These are phyloP conservation scores for Butorides virescens DNA, from an alignment of 2,113 vertebrate species.

Conservation along the genomic window DNA sequence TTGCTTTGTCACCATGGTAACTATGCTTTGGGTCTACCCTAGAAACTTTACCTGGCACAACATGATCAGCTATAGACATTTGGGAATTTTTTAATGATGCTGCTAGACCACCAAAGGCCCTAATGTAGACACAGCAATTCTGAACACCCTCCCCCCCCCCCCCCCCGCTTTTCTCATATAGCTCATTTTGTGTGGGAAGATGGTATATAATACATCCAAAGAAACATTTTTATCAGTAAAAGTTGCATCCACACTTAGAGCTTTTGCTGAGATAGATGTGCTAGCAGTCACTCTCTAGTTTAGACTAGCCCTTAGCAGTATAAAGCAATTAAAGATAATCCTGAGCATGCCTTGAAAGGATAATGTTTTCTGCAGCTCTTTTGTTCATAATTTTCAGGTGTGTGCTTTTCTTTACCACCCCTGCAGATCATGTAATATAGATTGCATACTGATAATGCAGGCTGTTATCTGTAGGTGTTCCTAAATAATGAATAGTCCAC, in stretches of 20 bases:
- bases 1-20: background rate
- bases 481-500: slow-evolving; percentile 34
- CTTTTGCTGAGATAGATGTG: background rate
- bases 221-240: background rate
- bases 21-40: background rate
- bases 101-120: background rate
- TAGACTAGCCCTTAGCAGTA: background rate
- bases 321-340: slow-evolving; percentile 48
- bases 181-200: background rate
- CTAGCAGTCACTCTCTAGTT: background rate
- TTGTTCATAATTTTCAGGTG: slow-evolving; percentile 21
- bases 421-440: background rate
- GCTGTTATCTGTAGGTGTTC: slow-evolving; percentile 38
- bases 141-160: background rate
- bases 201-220: background rate
- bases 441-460: slow-evolving; percentile 30
- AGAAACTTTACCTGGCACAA: background rate
- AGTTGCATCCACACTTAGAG: background rate
- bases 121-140: background rate
- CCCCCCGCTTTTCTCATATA: background rate
- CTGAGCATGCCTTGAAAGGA: background rate
- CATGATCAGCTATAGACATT: background rate
- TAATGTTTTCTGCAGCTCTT: slow-evolving; percentile 13
- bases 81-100: background rate
- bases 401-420: background rate